Evolutionary conservation across 2,888 invertebrate species (phyloP).

Genomic region (Epinotia nisella): DNA sequence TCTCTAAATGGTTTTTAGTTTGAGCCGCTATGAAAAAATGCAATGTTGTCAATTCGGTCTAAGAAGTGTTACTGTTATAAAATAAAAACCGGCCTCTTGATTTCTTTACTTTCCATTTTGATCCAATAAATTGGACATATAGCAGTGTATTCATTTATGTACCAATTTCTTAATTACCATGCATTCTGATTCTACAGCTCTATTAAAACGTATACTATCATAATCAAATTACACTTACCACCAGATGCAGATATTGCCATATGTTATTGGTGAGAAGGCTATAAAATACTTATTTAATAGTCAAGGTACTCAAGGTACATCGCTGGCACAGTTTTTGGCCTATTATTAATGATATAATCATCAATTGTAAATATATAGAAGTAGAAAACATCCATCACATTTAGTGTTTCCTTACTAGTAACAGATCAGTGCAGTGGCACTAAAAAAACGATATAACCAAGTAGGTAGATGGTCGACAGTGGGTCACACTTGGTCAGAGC

Average conservation of each 20-base stretch:
- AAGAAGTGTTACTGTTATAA: conserved; percentile 1
- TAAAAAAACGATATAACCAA: neutral
- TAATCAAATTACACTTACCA: neutral
- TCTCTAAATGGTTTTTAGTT: no score
- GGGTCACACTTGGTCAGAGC: no score
- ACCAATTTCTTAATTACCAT: neutral
- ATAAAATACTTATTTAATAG: conserved; percentile 2
- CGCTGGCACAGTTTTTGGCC: neutral
- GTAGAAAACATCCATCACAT: conserved; percentile 11
- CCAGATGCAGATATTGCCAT: neutral
- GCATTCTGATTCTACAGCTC: neutral
- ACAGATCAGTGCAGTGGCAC: neutral
- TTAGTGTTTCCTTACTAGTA: conserved; percentile 7
- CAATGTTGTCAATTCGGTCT: no score
- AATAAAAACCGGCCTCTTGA: neutral
- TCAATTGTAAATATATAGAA: neutral
- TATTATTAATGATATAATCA: neutral
- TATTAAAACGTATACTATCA: no score
- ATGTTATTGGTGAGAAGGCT: neutral
- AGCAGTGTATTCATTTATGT: neutral
- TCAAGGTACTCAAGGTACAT: neutral
- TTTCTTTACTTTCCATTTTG: neutral
- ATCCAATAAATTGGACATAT: neutral
- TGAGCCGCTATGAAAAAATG: no score
- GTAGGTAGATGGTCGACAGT: no score